Evolutionary conservation across 2,888 invertebrate species (phyloP).

Genomic region (Brachyopa scutellaris): DNA sequence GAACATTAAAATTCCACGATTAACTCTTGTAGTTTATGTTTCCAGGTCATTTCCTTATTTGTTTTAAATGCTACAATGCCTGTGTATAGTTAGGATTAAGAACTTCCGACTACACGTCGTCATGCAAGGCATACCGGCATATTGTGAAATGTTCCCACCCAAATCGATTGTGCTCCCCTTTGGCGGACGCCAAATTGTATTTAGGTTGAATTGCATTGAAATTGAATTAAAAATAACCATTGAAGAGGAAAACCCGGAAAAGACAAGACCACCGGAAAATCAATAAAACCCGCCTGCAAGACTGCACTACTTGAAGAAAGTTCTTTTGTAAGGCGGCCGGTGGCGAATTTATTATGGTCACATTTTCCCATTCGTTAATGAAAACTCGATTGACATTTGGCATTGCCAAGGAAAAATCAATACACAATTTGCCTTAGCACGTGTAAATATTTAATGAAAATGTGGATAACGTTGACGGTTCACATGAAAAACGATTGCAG

Average conservation of each 20-base stretch:
- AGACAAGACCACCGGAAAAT: slow-evolving; percentile 1
- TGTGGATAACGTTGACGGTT: too few relatives aligned
- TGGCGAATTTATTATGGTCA: too few relatives aligned
- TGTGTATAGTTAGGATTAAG: too few relatives aligned
- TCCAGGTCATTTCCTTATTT: slow-evolving; percentile 11
- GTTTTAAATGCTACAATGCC: not conserved
- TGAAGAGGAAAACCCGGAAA: not conserved
- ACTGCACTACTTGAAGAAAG: not conserved
- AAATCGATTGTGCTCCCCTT: slow-evolving; percentile 1
- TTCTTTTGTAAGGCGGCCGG: not conserved
- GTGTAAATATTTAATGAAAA: too few relatives aligned
- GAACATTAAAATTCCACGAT: not conserved
- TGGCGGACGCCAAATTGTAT: not conserved
- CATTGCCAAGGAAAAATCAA: too few relatives aligned
- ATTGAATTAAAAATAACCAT: too few relatives aligned
- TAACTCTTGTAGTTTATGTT: not conserved
- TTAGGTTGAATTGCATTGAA: not conserved
- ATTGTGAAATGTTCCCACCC: not conserved
- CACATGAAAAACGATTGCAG: too few relatives aligned
- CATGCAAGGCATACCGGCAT: not conserved
- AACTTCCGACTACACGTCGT: not conserved
- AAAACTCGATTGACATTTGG: too few relatives aligned
- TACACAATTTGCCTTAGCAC: too few relatives aligned
- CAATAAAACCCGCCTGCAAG: not conserved
- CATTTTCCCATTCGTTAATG: too few relatives aligned